phyloP scores from a whole-genome alignment of 2,888 invertebrate species.

The Helicoverpa assulta region DNA sequence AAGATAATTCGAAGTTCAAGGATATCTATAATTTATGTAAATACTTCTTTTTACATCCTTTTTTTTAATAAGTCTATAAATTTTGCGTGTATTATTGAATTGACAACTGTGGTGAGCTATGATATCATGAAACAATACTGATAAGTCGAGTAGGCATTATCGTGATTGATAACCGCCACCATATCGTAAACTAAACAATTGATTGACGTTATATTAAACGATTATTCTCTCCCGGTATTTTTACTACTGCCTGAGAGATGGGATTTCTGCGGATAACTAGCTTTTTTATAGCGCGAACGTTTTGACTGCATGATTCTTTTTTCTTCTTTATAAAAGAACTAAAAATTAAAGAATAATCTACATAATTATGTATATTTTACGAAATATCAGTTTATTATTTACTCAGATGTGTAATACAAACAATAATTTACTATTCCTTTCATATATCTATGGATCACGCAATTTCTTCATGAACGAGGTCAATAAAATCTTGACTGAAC shows the following conservation, averaged over 20 bases:
- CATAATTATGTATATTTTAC: too few relatives aligned
- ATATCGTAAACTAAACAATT: conserved; percentile 1
- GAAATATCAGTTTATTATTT: background rate
- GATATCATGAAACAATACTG: conserved; percentile 25
- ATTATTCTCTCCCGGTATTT: background rate
- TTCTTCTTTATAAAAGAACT: too few relatives aligned
- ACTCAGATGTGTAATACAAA: too few relatives aligned
- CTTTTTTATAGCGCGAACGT: too few relatives aligned
- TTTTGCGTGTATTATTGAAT: background rate
- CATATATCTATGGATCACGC: conserved; percentile 19
- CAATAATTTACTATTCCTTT: background rate
- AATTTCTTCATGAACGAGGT: conserved; percentile 21
- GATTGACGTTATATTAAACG: conserved; percentile 15
- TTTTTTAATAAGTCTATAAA: too few relatives aligned
- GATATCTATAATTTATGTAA: too few relatives aligned
- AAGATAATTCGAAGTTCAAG: too few relatives aligned
- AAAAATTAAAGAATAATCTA: too few relatives aligned
- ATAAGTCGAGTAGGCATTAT: conserved; percentile 21
- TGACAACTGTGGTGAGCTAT: background rate
- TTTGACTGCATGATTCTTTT: too few relatives aligned
- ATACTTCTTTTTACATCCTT: too few relatives aligned
- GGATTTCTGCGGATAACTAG: too few relatives aligned
- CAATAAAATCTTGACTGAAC: conserved; percentile 11
- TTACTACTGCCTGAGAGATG: background rate
- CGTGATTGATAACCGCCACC: conserved; percentile 34